Conservation (phyloP, 2,113 vertebrate species). For the Pelobates fuscus region DNA sequence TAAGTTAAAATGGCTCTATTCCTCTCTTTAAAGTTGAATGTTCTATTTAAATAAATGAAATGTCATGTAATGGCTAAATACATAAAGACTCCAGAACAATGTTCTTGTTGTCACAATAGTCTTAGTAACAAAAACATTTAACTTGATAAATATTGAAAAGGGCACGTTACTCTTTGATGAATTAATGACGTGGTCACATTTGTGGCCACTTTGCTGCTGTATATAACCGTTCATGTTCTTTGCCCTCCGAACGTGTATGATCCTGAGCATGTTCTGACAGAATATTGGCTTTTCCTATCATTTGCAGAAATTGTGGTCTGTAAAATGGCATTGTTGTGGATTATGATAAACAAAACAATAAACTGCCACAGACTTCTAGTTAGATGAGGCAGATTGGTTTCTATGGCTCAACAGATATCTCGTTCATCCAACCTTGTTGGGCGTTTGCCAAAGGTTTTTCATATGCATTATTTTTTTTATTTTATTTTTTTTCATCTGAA, state of each 20-base stretch:
- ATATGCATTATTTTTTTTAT: neutral
- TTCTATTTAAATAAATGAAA: too few species aligned
- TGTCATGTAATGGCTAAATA: too few species aligned
- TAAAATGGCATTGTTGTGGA: slow-evolving; percentile 41
- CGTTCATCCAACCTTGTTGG: slow-evolving; percentile 18
- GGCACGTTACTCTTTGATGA: too few species aligned
- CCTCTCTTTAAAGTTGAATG: too few species aligned
- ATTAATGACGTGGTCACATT: neutral
- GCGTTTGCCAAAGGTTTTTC: neutral
- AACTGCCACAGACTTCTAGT: slow-evolving; percentile 27
- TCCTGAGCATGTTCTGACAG: slow-evolving; percentile 19
- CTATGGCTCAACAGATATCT: slow-evolving; percentile 15
- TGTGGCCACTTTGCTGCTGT: neutral
- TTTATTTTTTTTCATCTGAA: too few species aligned
- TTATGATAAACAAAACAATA: slow-evolving; percentile 16
- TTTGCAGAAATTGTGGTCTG: neutral
- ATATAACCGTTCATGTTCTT: neutral
- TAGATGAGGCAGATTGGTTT: slow-evolving; percentile 3
- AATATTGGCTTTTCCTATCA: slow-evolving; percentile 5
- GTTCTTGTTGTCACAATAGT: too few species aligned
- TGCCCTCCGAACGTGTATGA: neutral
- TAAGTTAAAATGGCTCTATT: too few species aligned
- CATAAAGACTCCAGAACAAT: too few species aligned
- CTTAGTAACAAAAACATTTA: too few species aligned
- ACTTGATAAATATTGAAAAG: too few species aligned